A percentile compares a stretch with the other conserved stretches of the same genome.
Conservation (phyloP, 2,113 vertebrate genomes). For the Tiliqua scincoides region DNA sequence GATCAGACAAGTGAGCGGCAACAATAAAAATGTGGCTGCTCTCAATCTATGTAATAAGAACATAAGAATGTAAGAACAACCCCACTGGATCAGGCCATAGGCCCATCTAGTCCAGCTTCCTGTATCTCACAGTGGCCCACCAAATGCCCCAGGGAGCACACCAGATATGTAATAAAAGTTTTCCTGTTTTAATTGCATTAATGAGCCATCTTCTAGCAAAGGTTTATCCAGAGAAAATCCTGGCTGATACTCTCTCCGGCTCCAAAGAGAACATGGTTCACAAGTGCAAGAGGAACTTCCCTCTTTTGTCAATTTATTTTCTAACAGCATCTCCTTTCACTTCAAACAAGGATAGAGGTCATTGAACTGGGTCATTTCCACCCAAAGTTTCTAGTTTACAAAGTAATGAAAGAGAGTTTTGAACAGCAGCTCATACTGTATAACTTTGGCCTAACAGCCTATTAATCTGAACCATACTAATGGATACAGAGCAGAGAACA, state of each 20-base stretch:
- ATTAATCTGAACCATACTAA: background rate
- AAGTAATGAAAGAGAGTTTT: slow-evolving; percentile 1
- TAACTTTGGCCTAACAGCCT: background rate
- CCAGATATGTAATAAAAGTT: too few species aligned
- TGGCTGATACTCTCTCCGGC: background rate
- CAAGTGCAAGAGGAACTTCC: background rate
- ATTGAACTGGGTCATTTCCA: background rate
- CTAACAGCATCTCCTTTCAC: background rate
- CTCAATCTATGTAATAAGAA: background rate
- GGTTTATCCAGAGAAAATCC: background rate
- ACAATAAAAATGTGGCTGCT: too few species aligned
- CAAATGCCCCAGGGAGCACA: too few species aligned
- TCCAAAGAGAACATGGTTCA: background rate
- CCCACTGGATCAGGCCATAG: too few species aligned
- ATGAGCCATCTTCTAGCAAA: background rate
- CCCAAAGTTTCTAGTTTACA: background rate
- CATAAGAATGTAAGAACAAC: too few species aligned
- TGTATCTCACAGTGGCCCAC: too few species aligned
- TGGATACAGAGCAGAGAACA: background rate
- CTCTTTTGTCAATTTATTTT: background rate
- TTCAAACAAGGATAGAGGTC: background rate
- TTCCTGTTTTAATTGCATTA: background rate
- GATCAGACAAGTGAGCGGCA: too few species aligned
- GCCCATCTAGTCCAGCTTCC: too few species aligned
- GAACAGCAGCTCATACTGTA: background rate